phyloP scores from a whole-genome alignment of 2,797 vertebrate species.

The Etheostoma perlongum region DNA sequence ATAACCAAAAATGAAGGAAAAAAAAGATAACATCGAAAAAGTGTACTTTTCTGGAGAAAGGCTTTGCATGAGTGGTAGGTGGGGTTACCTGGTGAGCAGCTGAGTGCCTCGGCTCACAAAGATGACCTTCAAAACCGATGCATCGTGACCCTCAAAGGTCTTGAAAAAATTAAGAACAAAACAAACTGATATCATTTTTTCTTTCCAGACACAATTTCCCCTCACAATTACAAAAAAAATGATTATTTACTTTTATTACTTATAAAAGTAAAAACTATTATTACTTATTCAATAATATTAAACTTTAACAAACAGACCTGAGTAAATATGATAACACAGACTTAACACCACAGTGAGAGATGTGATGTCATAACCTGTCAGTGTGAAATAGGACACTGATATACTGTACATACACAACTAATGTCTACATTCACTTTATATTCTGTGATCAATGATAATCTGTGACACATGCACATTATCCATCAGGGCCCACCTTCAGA shows the following conservation, averaged over 20 bases:
- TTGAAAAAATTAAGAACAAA: conserved; percentile 49
- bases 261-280: no score
- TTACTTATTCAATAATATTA: no score
- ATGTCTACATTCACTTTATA: neutral
- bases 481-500: conserved; percentile 87
- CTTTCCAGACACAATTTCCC: neutral
- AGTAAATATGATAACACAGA: no score
- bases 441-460: neutral
- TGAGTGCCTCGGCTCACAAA: conserved; percentile 95
- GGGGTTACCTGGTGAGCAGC: conserved; percentile 90
- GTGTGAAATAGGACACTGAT: neutral
- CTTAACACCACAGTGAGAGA: neutral
- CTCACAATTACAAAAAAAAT: no score
- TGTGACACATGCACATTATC: neutral
- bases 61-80: neutral
- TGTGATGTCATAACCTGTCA: neutral
- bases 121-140: conserved; percentile 93
- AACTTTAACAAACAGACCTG: neutral
- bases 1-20: no score
- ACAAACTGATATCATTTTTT: neutral
- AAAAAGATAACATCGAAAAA: neutral
- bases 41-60: neutral
- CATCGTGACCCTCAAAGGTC: conserved; percentile 98
- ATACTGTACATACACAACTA: neutral
- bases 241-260: no score